Base-by-base conservation (phyloP, 30 jellyfish, hydroid and myxozoan genomes). In the Pseudorhiza aurosa region DNA sequence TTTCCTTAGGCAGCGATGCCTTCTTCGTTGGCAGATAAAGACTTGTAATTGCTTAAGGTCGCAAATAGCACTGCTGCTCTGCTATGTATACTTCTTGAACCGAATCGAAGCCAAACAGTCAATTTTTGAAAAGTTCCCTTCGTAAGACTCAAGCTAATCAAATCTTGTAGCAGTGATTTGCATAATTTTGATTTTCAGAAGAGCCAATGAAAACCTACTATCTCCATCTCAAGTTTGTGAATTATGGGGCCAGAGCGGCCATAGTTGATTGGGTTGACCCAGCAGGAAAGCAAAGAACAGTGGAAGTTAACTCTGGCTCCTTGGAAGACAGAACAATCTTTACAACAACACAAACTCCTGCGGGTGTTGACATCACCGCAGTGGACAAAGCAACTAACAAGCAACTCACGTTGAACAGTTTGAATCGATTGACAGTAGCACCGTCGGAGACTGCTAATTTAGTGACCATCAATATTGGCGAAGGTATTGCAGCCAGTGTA, bases 361-460 rank as follows among this genome's bases (percentile, higher is more conserved):
- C 75, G 0, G 43, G 59, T 28, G 58, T 83, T 15, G 75, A 37
- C 0, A 46, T 83, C 27, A 68, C 87, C n/a, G 95, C 95, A 18
- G 26, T 25, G 21, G 95, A 68, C 17, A 71, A 83, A 27, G 82
- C 32, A 17, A 68, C 95, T 2, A 57, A 71, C 24, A 26, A 71
- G 12, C 42, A 77, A 10, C 17, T 83, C 46, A 3, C 43, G 40
- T 22, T 83, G 32, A 92, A 92, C 69, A 71, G 73, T 51, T 27
- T 19, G 5, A 47, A 30, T 17, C 17, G 8, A 21, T 26, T 79
- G 73, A 29, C 62, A 10, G 72, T 86, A 29, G 67, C 95, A 28
- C 98, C 98, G 6, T 19, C 47, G 43, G 87, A 58, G 29, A 44
- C 36, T 21, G 83, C 76, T 67, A 82, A 72, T 19, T 18, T 85